phyloP scores from a whole-genome alignment of 2,113 vertebrate species.

The Syrrhaptes paradoxus region DNA sequence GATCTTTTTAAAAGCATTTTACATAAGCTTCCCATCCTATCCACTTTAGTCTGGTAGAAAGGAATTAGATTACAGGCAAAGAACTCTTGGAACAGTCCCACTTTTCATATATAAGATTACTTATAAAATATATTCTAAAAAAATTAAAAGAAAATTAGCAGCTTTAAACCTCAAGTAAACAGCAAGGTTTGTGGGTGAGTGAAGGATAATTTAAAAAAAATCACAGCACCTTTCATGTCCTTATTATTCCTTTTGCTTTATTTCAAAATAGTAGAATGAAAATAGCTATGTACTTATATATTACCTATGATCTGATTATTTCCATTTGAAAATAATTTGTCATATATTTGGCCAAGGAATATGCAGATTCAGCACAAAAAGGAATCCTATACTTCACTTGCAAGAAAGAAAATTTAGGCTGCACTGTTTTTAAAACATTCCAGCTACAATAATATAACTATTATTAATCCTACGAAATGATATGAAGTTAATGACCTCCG shows the following conservation, averaged over 20 bases:
- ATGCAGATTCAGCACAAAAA: slow-evolving; percentile 15
- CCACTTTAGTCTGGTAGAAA: not conserved
- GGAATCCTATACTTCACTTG: not conserved
- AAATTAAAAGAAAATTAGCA: not conserved
- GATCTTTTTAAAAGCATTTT: not conserved
- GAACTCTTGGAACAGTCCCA: not conserved
- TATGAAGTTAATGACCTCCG: not conserved
- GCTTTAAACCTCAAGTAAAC: not conserved
- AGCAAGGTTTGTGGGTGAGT: fast-evolving
- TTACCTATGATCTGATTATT: not conserved
- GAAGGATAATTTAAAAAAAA: not conserved
- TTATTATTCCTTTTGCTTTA: not conserved
- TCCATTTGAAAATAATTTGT: slow-evolving; percentile 5
- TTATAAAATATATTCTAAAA: not conserved
- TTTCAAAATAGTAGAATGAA: not conserved
- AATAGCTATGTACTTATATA: not conserved
- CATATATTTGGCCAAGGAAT: not conserved
- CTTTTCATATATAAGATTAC: not conserved
- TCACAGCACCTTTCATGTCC: not conserved
- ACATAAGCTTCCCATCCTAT: not conserved
- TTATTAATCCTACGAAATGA: slow-evolving; percentile 23
- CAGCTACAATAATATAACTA: slow-evolving; percentile 18
- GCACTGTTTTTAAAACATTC: not conserved
- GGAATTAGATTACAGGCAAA: not conserved
- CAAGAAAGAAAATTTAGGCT: not conserved